Percentiles rank a stretch among this genome's conserved stretches.
phyloP scores from a whole-genome alignment of 1,140 invertebrate genomes.

The Aporrectodea caliginosa region DNA sequence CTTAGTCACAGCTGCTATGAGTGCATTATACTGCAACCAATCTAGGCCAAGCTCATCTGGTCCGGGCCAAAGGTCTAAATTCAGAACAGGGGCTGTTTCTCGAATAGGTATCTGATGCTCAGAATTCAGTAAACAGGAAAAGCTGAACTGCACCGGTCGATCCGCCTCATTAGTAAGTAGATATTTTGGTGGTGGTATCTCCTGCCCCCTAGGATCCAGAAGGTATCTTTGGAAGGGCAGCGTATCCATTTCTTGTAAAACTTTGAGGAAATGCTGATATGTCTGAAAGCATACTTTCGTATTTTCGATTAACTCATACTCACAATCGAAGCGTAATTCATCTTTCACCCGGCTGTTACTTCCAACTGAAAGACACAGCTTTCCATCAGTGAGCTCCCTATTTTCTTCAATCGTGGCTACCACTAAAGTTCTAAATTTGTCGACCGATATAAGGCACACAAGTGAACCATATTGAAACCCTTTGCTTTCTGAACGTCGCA shows the following conservation, averaged over 20 bases:
- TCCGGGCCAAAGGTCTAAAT: constrained; percentile 41
- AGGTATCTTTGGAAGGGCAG: constrained; percentile 52
- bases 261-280: constrained; percentile 55
- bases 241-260: constrained; percentile 49
- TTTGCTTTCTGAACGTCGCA: constrained; percentile 55
- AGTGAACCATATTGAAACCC: constrained; percentile 69
- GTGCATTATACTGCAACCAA: constrained; percentile 55
- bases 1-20: constrained; percentile 55
- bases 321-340: not conserved
- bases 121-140: too few species aligned
- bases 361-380: constrained; percentile 50
- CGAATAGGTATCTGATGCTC: too few species aligned
- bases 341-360: constrained; percentile 34
- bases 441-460: constrained; percentile 65
- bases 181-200: constrained; percentile 38
- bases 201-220: constrained; percentile 37
- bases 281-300: constrained; percentile 58
- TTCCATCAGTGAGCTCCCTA: constrained; percentile 50
- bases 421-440: constrained; percentile 65
- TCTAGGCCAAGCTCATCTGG: constrained; percentile 48
- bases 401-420: constrained; percentile 65
- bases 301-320: constrained; percentile 54
- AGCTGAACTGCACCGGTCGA: too few species aligned
- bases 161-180: constrained; percentile 33
- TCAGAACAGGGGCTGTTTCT: constrained; percentile 30